Evolutionary conservation across 2,797 vertebrate species (phyloP).

Genomic region (Masticophis lateralis): DNA sequence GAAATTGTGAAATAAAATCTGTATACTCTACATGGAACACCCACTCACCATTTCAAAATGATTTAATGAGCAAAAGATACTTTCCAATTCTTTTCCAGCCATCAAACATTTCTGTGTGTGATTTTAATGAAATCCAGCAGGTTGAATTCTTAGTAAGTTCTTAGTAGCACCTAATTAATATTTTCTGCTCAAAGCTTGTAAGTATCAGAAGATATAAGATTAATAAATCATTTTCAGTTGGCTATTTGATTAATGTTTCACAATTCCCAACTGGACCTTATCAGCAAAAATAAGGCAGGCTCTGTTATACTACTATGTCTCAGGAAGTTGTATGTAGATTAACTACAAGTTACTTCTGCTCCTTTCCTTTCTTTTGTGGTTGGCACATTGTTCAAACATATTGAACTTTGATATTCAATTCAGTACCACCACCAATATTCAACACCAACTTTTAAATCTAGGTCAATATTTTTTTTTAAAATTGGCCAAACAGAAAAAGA

Average conservation of each 20-base stretch:
- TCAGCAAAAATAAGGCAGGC: accelerated
- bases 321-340: accelerated
- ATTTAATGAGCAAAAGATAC: conserved; percentile 21
- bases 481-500: not conserved
- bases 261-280: not conserved
- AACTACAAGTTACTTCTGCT: not conserved
- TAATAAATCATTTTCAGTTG: not conserved
- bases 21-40: not conserved
- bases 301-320: accelerated
- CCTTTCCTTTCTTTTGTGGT: not conserved
- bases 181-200: not conserved
- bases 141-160: not conserved
- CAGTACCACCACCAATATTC: not conserved
- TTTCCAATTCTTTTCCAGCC: conserved; percentile 11
- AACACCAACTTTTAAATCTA: not conserved
- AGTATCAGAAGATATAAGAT: not conserved
- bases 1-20: not conserved
- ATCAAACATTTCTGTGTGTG: not conserved
- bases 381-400: not conserved
- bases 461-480: not conserved
- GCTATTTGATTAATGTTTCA: not conserved
- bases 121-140: conserved; percentile 10
- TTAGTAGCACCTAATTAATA: not conserved
- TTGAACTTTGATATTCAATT: not conserved
- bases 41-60: not conserved